Percentiles rank a stretch among this genome's conserved stretches.
Evolutionary conservation across 2,113 vertebrate genomes (phyloP).

Genomic region (Mormyrus iriodes): DNA sequence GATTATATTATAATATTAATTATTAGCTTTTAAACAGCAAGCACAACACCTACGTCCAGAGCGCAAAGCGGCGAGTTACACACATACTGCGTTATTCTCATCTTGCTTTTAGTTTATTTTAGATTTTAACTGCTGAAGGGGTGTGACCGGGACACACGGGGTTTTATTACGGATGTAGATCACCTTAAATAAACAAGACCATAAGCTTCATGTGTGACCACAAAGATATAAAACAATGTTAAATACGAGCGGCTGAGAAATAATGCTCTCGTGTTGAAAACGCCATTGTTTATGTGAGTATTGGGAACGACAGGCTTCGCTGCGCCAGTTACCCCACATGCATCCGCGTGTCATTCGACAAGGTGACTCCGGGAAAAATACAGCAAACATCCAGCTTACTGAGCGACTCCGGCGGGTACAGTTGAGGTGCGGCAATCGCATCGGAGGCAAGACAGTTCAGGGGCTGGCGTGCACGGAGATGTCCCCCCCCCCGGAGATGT

Average conservation of each 20-base stretch:
- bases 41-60: neutral
- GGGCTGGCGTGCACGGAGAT: neutral
- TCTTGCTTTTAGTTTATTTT: neutral
- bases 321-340: neutral
- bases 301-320: neutral
- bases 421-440: neutral
- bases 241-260: neutral
- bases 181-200: neutral
- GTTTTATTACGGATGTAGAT: neutral
- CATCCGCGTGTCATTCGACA: neutral
- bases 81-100: too few relatives aligned
- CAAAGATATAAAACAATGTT: neutral
- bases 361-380: neutral
- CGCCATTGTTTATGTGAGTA: neutral
- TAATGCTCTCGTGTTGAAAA: neutral
- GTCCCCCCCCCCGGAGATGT: neutral
- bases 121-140: neutral
- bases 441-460: neutral
- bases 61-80: neutral
- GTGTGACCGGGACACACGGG: neutral
- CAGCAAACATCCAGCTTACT: neutral
- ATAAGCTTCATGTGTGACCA: neutral
- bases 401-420: neutral
- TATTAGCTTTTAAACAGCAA: neutral
- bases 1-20: too few relatives aligned